Conservation (phyloP, 2,113 vertebrate species). For the Micronycteris hirsuta region DNA sequence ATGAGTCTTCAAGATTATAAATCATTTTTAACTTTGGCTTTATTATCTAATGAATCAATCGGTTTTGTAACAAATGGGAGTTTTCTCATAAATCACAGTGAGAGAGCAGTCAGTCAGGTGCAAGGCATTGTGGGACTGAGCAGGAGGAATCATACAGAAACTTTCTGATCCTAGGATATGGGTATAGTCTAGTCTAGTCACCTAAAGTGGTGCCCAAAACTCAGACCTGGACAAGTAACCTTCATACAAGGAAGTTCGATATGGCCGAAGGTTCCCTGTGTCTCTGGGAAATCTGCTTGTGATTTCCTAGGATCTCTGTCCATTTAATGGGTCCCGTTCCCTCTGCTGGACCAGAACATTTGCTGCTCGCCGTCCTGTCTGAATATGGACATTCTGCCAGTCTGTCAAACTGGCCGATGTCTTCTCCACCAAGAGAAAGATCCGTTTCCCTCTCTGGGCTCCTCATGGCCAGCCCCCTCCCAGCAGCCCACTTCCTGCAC, state of each 20-base stretch:
- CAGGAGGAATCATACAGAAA: not conserved
- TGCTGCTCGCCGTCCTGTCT: not conserved
- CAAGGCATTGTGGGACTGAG: not conserved
- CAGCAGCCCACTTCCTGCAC: not conserved
- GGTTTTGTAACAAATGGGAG: not conserved
- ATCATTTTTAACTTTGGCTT: not conserved
- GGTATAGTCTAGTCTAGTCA: not conserved
- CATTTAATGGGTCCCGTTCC: not conserved
- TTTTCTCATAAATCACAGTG: not conserved
- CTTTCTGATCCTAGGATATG: not conserved
- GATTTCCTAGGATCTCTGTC: not conserved
- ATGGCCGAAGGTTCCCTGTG: not conserved
- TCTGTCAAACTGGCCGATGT: not conserved
- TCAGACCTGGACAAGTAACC: not conserved
- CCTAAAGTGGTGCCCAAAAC: not conserved
- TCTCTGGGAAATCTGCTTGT: not conserved
- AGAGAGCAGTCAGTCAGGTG: not conserved
- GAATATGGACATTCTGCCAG: not conserved
- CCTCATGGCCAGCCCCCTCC: not conserved
- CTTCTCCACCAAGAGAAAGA: not conserved
- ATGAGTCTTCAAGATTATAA: not conserved
- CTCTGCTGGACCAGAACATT: not conserved
- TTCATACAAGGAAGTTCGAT: not conserved
- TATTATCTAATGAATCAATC: not conserved
- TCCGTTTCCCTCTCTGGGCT: not conserved